Evolutionary conservation across 2,888 invertebrate species (phyloP), one percentile per base, ranked within the genome.

Genomic region (Xylophagus ater): DNA sequence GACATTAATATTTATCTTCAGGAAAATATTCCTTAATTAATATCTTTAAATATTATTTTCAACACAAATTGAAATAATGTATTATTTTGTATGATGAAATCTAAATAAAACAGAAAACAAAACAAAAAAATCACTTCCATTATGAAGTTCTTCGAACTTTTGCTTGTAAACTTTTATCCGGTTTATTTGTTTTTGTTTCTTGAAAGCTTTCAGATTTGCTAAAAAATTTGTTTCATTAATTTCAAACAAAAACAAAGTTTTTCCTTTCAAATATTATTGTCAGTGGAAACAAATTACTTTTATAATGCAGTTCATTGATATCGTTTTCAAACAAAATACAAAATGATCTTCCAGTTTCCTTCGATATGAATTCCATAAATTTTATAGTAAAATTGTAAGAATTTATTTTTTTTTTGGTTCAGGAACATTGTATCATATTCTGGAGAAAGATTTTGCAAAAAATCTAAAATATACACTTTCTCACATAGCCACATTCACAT

Each of bases 151-250:
- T n/a, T n/a, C n/a, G n/a, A n/a, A n/a, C n/a, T n/a, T n/a, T n/a
- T n/a, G n/a, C n/a, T n/a, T n/a, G n/a, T n/a, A n/a, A n/a, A n/a
- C n/a, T n/a, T n/a, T n/a, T n/a, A n/a, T n/a, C n/a, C n/a, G n/a
- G n/a, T n/a, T n/a, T n/a, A n/a, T n/a, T n/a, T n/a, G n/a, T n/a
- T n/a, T n/a, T n/a, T n/a, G n/a, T n/a, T n/a, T n/a, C n/a, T n/a
- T n/a, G n/a, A n/a, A n/a, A n/a, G n/a, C n/a, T n/a, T n/a, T n/a
- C n/a, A n/a, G n/a, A n/a, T n/a, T n/a, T n/a, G n/a, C n/a, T n/a
- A n/a, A n/a, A n/a, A n/a, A n/a, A n/a, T n/a, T n/a, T n/a, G n/a
- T 43, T 43, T 43, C 43, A 43, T 40, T 43, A 40, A 43, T 40
- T 43, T 40, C 40, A 40, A 34, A 9, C 30, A 17, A 40, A 43